Evolutionary conservation across 2,797 vertebrate species (phyloP), one percentile per base, ranked within the genome.

Genomic region (Galago senegalensis): DNA sequence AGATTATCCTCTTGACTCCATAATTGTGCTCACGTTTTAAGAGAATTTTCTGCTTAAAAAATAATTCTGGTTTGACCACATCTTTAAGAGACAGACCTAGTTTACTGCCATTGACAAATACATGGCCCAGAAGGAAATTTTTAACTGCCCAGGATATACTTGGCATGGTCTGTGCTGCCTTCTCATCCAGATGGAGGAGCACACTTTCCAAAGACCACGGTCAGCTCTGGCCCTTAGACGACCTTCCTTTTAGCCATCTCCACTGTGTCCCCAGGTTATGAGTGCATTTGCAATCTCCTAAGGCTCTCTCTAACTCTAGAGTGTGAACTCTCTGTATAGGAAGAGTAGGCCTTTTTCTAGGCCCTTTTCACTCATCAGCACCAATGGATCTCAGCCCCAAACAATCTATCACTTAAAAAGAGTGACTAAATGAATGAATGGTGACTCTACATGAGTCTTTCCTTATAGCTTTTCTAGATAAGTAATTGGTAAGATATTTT

Each of bases 31-130:
- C 27, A 2, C n/a, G 63, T 60, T 93, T 61, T 77, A 12, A 95
- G 53, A 85, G 43, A 92, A 43, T 81, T 88, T 80, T 43, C 79
- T 91, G 86, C 46, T 95, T 69, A 80, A 93, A 72, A 82, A 34
- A 63, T 87, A 80, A 77, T 91, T 79, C 73, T 40, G 11, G 17
- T 69, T n/a, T 31, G 27, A 56, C 40, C 17, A 31, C 75, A 80
- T 37, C 60, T 70, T 63, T 40, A 80, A 76, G 81, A 72, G 25
- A 84, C 2, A 91, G 70, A 63, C 2, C 7, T 18, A 23, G 37
- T 56, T 29, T 40, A 46, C 12, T 69, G 92, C 79, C 6, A 49
- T 53, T n/a, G 8, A 60, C n/a, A 67, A 85, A 79, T 58, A 29
- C 9, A 20, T 3, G 40, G 53, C 56, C 69, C n/a, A 70, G 5